phyloP scores from a whole-genome alignment of 2,113 vertebrate species.

The Tragelaphus imberbis region DNA sequence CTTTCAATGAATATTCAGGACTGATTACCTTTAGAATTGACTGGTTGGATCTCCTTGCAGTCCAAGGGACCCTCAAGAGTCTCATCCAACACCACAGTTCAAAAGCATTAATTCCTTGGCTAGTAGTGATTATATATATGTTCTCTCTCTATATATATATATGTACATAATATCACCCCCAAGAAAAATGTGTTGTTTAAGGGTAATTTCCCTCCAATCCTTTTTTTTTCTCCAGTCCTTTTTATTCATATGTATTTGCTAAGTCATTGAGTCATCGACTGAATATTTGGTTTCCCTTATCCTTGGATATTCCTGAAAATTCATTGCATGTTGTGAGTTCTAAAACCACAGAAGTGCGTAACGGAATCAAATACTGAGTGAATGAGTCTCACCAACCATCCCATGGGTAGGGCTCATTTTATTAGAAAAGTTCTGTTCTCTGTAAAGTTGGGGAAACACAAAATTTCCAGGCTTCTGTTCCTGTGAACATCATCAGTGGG shows the following conservation, averaged over 20 bases:
- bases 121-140: not conserved
- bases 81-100: not conserved
- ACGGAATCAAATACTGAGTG: not conserved
- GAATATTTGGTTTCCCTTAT: not conserved
- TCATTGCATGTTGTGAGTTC: not conserved
- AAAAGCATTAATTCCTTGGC: not conserved
- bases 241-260: not conserved
- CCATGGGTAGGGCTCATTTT: not conserved
- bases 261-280: not conserved
- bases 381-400: not conserved
- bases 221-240: not conserved
- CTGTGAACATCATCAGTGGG: not conserved
- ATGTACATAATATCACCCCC: not conserved
- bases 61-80: not conserved
- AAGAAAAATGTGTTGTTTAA: not conserved
- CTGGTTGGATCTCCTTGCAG: not conserved
- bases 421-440: not conserved
- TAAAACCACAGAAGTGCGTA: not conserved
- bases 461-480: not conserved
- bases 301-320: not conserved
- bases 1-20: not conserved
- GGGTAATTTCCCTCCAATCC: not conserved
- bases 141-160: not conserved
- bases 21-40: not conserved
- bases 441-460: not conserved